Conservation (phyloP, 2,113 vertebrate genomes). For the Rhineura floridana region DNA sequence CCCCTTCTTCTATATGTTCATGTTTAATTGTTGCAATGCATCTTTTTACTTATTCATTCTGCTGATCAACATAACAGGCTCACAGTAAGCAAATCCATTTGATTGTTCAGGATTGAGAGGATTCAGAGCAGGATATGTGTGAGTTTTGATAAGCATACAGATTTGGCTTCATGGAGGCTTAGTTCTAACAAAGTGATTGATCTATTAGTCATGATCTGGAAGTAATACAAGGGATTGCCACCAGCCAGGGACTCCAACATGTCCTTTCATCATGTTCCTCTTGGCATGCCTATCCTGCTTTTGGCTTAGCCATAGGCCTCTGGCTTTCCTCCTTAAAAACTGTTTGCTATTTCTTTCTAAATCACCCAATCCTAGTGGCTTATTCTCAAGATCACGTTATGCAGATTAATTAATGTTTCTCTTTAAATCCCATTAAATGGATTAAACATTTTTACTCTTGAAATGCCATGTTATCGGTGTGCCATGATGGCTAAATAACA, state of each 20-base stretch:
- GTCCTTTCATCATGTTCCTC: constrained; percentile 12
- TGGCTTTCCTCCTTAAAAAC: background rate
- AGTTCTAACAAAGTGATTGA: constrained; percentile 15
- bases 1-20: too few species aligned
- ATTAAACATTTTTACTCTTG: background rate
- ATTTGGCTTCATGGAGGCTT: constrained; percentile 15
- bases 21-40: too few species aligned
- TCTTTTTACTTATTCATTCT: background rate
- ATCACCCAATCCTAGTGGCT: background rate
- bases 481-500: too few species aligned
- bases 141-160: background rate
- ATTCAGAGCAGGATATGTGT: background rate
- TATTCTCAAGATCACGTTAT: background rate
- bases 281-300: background rate
- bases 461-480: background rate
- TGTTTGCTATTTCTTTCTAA: background rate
- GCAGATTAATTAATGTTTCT: background rate
- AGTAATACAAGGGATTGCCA: background rate
- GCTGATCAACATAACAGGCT: background rate
- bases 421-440: background rate
- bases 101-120: background rate
- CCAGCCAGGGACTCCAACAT: background rate
- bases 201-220: constrained; percentile 23
- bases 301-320: background rate
- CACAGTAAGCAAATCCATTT: background rate